Evolutionary conservation across 2,113 vertebrate species (phyloP).

Genomic region (Cavia porcellus): DNA sequence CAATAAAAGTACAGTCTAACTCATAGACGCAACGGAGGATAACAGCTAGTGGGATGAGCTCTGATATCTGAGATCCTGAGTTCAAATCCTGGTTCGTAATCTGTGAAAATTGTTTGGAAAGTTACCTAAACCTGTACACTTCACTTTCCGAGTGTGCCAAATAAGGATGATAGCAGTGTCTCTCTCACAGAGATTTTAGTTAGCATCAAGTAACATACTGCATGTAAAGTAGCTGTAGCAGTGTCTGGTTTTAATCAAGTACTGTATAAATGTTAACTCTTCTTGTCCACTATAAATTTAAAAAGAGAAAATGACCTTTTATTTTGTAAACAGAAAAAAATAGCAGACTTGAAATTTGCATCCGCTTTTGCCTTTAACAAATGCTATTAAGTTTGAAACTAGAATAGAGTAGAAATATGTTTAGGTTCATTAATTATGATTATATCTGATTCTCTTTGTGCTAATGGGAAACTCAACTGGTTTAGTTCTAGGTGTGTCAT

Average conservation of each 20-base stretch:
- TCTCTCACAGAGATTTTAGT: neutral
- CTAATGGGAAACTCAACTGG: neutral
- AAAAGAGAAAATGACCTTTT: neutral
- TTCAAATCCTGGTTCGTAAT: neutral
- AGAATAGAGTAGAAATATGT: neutral
- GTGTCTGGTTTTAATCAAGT: neutral
- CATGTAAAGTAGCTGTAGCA: neutral
- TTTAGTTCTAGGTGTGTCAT: neutral
- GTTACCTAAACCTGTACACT: neutral
- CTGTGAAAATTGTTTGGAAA: neutral
- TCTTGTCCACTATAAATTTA: neutral
- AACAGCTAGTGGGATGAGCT: neutral
- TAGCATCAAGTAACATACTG: neutral
- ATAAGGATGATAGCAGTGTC: neutral
- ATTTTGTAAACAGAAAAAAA: neutral
- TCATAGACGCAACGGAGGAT: neutral
- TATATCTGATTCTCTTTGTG: neutral
- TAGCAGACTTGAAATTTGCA: neutral
- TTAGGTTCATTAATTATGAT: neutral
- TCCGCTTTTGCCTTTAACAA: neutral
- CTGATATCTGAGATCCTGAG: neutral
- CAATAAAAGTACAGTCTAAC: neutral
- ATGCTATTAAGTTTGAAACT: neutral
- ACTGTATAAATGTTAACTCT: conserved; percentile 13
- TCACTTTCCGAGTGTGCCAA: neutral